Conservation (phyloP, 2,113 vertebrate species). For the Neolamprologus cancellatus region DNA sequence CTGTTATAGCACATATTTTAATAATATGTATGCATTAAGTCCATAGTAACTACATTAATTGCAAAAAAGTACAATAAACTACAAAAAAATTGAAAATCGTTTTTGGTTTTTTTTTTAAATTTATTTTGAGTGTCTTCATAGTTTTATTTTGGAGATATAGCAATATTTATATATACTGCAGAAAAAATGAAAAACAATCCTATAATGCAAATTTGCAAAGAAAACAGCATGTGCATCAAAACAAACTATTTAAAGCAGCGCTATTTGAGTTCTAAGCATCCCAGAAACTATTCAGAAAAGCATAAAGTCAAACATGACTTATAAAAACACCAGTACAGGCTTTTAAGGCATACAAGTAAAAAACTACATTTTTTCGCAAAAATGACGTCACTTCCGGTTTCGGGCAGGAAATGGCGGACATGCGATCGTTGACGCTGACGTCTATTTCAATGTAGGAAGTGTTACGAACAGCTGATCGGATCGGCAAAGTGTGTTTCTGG, state of each 20-base stretch:
- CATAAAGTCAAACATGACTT: neutral
- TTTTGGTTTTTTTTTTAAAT: accelerated
- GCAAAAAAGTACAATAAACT: too few species aligned
- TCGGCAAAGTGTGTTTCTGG: accelerated
- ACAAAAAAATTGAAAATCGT: accelerated
- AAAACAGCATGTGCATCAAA: too few species aligned
- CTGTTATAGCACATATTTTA: too few species aligned
- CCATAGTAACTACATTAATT: too few species aligned
- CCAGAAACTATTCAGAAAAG: neutral
- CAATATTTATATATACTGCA: neutral
- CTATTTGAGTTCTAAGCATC: too few species aligned
- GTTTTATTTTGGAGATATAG: too few species aligned
- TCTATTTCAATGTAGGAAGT: accelerated
- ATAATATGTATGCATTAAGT: too few species aligned
- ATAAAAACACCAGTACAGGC: accelerated
- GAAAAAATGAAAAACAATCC: accelerated
- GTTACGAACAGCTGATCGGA: accelerated
- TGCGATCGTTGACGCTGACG: accelerated
- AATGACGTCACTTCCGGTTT: neutral
- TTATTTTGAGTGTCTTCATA: too few species aligned
- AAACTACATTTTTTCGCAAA: accelerated
- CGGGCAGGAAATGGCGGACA: accelerated
- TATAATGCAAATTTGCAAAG: too few species aligned
- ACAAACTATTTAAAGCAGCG: accelerated
- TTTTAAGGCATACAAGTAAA: neutral